phyloP scores from a whole-genome alignment of 2,797 vertebrate species.

The Stomatorhinus walkeri region DNA sequence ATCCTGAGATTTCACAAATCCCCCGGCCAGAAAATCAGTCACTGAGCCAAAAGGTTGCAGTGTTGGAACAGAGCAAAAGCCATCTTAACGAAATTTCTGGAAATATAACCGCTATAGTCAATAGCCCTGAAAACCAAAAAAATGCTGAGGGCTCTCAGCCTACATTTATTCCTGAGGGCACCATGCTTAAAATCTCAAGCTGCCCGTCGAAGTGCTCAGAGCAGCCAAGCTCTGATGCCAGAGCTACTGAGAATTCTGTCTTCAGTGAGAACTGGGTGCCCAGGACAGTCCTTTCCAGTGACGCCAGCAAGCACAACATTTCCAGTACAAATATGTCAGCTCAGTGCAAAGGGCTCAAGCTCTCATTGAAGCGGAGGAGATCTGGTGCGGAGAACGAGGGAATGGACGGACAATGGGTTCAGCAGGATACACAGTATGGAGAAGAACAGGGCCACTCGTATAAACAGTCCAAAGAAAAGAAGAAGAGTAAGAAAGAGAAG shows the following conservation, averaged over 20 bases:
- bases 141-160: constrained; percentile 47
- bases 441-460: not conserved
- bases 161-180: constrained; percentile 60
- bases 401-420: constrained; percentile 24
- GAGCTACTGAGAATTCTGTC: not conserved
- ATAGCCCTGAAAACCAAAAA: constrained; percentile 17
- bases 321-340: constrained; percentile 18
- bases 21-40: not conserved
- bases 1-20: not conserved
- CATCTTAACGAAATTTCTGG: not conserved
- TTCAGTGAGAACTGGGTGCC: constrained; percentile 34
- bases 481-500: constrained; percentile 43
- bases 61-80: not conserved
- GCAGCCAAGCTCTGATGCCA: not conserved
- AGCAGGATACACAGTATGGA: not conserved
- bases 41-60: not conserved
- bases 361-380: constrained; percentile 58
- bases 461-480: constrained; percentile 41
- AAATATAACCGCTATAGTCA: not conserved
- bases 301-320: constrained; percentile 35
- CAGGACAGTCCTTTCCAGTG: constrained; percentile 42
- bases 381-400: constrained; percentile 25
- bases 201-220: constrained; percentile 16
- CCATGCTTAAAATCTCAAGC: constrained; percentile 57
- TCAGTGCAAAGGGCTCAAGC: constrained; percentile 51